A percentile compares a stretch with the other conserved stretches of the same genome.
phyloP scores from a whole-genome alignment of 2,113 vertebrate species.

The Cebidichthys violaceus region DNA sequence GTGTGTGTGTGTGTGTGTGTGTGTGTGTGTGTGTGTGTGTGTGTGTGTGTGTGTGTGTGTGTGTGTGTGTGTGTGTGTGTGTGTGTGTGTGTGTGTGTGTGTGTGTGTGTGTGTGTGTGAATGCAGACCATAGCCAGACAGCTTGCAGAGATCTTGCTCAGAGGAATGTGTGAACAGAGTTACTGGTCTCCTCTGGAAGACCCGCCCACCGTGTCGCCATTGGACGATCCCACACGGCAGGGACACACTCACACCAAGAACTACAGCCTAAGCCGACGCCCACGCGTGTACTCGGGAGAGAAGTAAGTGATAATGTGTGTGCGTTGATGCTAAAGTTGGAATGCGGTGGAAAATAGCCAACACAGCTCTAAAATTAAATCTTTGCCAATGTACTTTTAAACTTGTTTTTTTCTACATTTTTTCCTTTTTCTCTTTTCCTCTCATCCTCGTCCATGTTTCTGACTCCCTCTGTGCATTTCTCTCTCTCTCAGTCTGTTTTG shows the following conservation, averaged over 20 bases:
- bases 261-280: conserved; percentile 89
- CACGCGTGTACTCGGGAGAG: conserved; percentile 95
- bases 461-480: conserved; percentile 63
- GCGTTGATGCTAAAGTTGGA: conserved; percentile 39
- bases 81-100: conserved; percentile 2
- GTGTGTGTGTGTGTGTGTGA: conserved; percentile 27
- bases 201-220: conserved; percentile 92
- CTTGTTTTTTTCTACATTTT: background rate
- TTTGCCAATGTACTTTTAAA: conserved; percentile 21
- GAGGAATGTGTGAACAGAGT: conserved; percentile 99
- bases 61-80: conserved; percentile 3
- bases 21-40: conserved; percentile 10
- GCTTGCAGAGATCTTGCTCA: conserved; percentile 95
- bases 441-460: conserved; percentile 9
- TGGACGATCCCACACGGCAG: conserved; percentile 92
- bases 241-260: conserved; percentile 87
- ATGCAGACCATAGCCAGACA: conserved; percentile 96
- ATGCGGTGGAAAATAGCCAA: conserved; percentile 26
- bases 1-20: conserved; percentile 21
- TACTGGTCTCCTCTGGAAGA: conserved; percentile 98
- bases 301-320: conserved; percentile 84
- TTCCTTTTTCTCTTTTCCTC: background rate
- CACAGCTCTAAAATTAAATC: conserved; percentile 21
- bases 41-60: background rate
- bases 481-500: conserved; percentile 92